Base-by-base conservation (phyloP, 1,140 invertebrate genomes). In the Latrodectus geometricus region DNA sequence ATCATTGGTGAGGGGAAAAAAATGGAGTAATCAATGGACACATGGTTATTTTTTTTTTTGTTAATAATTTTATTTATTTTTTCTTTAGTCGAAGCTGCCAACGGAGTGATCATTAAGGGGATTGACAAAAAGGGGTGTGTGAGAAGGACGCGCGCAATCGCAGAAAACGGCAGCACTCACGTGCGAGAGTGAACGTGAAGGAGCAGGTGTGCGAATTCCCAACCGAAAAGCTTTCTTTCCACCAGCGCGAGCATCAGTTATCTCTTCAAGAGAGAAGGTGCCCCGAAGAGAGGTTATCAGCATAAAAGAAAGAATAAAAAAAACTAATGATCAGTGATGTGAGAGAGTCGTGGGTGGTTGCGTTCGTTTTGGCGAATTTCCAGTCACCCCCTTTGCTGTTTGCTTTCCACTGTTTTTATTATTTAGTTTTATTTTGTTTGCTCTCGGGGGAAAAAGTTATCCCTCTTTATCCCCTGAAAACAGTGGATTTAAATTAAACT, bases 21-120 rank as follows among this genome's bases (percentile, higher is more conserved):
- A 61, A 77, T 61, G 14, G 75, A 77, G 56, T 54, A 77, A 77
- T 77, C 75, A 77, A 77, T 77, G 75, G 56, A 56, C 75, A 23
- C 35, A 23, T 20, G 11, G n/a, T n/a, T n/a, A n/a, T n/a, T n/a
- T n/a, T 21, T 77, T 77, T 77, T 35, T 35, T 35, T 35, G 5
- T 3, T 35, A 35, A 5, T 35, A 3, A 3, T 35, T 1, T 35
- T 35, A 3, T 3, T 35, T 35, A 3, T 35, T 35, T 35, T 35
- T 35, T 5, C 1, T 5, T 35, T 5, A 3, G 35, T 35, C 5
- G 35, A 35, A 35, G 35, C 35, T 5, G 35, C 35, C 35, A 35
- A 35, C 35, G 35, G 35, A 5, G 35, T 35, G n/a, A 23, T 14
- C 20, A 77, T 35, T 21, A 49, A 23, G 75, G 35, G 75, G 48